Base-by-base conservation (phyloP, 2,888 invertebrate species). In the Watsonalla cultraria region DNA sequence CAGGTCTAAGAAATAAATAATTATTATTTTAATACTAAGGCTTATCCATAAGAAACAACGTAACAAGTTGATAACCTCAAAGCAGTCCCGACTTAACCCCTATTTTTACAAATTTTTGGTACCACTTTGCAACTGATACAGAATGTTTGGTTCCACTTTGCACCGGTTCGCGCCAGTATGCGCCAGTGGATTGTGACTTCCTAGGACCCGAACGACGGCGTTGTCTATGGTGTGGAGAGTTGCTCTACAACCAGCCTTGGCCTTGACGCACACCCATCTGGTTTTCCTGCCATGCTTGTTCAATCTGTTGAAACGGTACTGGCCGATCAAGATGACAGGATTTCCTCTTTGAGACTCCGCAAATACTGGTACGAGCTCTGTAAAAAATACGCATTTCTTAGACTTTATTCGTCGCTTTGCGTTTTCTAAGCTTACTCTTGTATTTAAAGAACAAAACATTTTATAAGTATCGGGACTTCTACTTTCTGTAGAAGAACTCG, bases 81-180 rank as follows among this genome's bases (percentile, higher is more conserved):
- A 24, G 24, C 4, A 2, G 24, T 24, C 4, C 24, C 24, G 24
- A 24, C 24, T 24, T 24, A 2, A 24, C 4, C 24, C 24, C 24
- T 24, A 24, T 24, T 24, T 1, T 1, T 24, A 24, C 24, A 4
- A 24, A 24, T 24, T 4, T 24, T 24, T 24, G 24, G 24, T 24
- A 24, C 24, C 24, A 24, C 24, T 24, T 24, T 24, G 24, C 24
- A 24, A 24, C 24, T 24, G 24, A 24, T 24, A 24, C 24, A 24
- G 1, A 24, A 24, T 24, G 24, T 5, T 11, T 11, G 11, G 11
- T 42, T 42, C 8, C 42, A 11, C 7, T 73, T 58, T 77, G 59
- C 81, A 82, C 47, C 83, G 71, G 52, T 83, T 83, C n/a, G 82
- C 80, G 54, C 79, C 82, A 0, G 78, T 81, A 53, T 83, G 83